These are phyloP conservation scores for Gadopsis marmoratus DNA, from an alignment of 2,797 vertebrate species.

Conservation along the genomic window DNA sequence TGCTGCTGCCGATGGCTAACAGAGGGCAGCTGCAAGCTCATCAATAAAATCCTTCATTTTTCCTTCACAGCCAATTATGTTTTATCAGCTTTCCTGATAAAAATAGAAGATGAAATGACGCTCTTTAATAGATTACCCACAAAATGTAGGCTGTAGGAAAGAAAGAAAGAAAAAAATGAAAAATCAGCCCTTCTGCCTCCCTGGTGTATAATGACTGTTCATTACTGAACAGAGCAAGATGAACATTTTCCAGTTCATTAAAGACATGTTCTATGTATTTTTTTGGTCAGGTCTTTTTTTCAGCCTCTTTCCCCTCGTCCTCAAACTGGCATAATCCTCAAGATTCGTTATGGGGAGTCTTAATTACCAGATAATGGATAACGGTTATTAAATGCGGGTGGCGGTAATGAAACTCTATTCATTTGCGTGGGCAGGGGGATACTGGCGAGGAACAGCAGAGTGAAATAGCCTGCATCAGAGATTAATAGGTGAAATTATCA, in stretches of 20 bases:
- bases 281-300: slow-evolving; percentile 74
- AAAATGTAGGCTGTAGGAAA: slow-evolving; percentile 89
- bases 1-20: slow-evolving; percentile 69
- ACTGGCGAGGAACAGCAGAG: slow-evolving; percentile 82
- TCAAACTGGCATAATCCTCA: slow-evolving; percentile 92
- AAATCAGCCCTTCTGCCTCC: slow-evolving; percentile 88
- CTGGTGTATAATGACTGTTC: slow-evolving; percentile 96
- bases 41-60: slow-evolving; percentile 81
- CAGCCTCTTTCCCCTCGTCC: slow-evolving; percentile 64
- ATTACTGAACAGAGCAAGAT: slow-evolving; percentile 97
- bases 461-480: slow-evolving; percentile 96
- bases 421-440: slow-evolving; percentile 90
- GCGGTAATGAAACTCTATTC: slow-evolving; percentile 98
- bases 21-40: slow-evolving; percentile 75
- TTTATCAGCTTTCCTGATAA: slow-evolving; percentile 97
- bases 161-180: slow-evolving; percentile 65
- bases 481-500: slow-evolving; percentile 99
- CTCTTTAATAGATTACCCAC: slow-evolving; percentile 95
- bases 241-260: slow-evolving; percentile 99
- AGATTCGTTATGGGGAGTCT: slow-evolving; percentile 98
- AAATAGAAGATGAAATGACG: slow-evolving; percentile 99
- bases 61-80: slow-evolving; percentile 87
- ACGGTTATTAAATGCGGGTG: slow-evolving; percentile 97
- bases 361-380: slow-evolving; percentile 99
- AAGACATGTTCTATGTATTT: slow-evolving; percentile 97